These are phyloP conservation scores for Xestia xanthographa DNA, from an alignment of 2,888 invertebrate species.

Conservation along the genomic window DNA sequence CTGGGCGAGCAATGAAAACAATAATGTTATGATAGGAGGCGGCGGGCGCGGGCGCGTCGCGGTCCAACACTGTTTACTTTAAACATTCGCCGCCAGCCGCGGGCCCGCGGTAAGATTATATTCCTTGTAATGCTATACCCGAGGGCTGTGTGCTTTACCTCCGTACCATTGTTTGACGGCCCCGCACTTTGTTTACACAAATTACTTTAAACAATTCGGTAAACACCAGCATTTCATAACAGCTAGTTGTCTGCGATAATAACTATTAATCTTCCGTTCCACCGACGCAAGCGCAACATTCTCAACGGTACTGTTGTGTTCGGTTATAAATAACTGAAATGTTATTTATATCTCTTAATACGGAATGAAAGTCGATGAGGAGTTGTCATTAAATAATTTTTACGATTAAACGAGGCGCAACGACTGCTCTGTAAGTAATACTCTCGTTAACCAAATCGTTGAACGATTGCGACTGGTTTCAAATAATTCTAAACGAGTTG, in stretches of 20 bases:
- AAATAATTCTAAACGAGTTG: conserved; percentile 72
- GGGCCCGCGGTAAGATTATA: conserved; percentile 82
- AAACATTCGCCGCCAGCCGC: conserved; percentile 81
- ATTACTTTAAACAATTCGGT: conserved; percentile 68
- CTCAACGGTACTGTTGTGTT: conserved; percentile 45
- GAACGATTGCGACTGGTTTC: conserved; percentile 76
- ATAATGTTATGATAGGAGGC: conserved; percentile 87
- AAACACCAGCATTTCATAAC: conserved; percentile 64
- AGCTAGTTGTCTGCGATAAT: conserved; percentile 58
- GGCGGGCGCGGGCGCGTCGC: conserved; percentile 66
- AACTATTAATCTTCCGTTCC: conserved; percentile 60
- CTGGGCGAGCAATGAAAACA: conserved; percentile 84
- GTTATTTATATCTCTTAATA: conserved; percentile 70
- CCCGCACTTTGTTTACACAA: conserved; percentile 70
- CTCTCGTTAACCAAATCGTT: conserved; percentile 76
- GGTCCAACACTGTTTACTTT: conserved; percentile 83
- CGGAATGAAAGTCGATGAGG: conserved; percentile 67
- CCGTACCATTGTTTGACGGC: conserved; percentile 74
- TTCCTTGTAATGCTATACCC: conserved; percentile 80
- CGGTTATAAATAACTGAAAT: conserved; percentile 58
- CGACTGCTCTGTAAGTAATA: conserved; percentile 71
- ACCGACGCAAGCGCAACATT: conserved; percentile 46
- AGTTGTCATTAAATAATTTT: conserved; percentile 75
- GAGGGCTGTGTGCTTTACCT: conserved; percentile 74
- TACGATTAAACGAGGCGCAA: conserved; percentile 70